Base-by-base conservation (phyloP, 2,888 invertebrate genomes). In the Cheiracanthium punctorium region DNA sequence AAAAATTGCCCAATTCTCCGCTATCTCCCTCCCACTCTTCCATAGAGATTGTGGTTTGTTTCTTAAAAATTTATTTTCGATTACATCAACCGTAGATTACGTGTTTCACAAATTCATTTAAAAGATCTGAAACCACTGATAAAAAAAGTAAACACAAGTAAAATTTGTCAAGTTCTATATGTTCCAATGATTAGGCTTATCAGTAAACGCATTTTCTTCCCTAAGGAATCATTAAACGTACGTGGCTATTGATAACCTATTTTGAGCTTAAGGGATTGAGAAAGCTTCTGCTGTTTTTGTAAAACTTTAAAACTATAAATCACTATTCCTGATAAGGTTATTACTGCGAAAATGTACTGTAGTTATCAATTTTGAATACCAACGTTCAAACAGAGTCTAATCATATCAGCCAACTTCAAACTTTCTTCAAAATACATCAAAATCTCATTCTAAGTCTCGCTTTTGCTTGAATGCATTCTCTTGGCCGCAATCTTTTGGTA, bases 371-470 rank as follows among this genome's bases (percentile, higher is more conserved):
- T 76, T 82, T 64, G 64, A 64, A 82, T 48, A 71, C 64, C 58
- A 71, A 58, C 71, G 29, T 29, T 33, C 48, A 32, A 28, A 52
- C 52, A 69, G 29, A 58, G 32, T 71, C 30, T 81, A 81, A 81
- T 81, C 69, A 64, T 43, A 76, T 76, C 80, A 73, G 67, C 14
- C 65, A 29, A 30, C 64, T 48, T 65, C 74, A 81, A 81, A 81
- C 80, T 81, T 81, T 70, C 70, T 65, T 30, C 52, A 24, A 70
- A 82, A 82, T 75, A 82, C 82, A 82, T 82, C 82, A 76, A 82
- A 82, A 82, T 82, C 82, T 75, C 82, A 82, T 82, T 82, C 71
- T 82, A 82, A 82, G 82, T 82, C 82, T 82, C 76, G 76, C 82
- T 82, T 82, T 82, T 82, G 82, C 76, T 82, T 76, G 82, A 82